phyloP scores from a whole-genome alignment of 2,113 vertebrate species.

The Hucho hucho region DNA sequence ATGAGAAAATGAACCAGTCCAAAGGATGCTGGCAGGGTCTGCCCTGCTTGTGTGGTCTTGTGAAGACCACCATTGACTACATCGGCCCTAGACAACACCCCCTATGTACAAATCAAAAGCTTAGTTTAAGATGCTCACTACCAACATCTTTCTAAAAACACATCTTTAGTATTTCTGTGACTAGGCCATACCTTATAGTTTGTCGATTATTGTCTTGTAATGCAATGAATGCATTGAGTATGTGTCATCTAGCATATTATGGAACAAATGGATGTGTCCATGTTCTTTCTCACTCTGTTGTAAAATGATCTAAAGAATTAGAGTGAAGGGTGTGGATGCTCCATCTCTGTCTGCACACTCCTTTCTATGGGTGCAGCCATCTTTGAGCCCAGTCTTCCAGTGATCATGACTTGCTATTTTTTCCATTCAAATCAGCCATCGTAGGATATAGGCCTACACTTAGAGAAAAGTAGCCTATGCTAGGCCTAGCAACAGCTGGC shows the following conservation, averaged over 20 bases:
- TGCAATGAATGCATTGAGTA: no score
- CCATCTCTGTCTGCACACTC: neutral
- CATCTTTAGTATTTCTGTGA: no score
- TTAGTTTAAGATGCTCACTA: neutral
- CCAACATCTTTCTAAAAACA: neutral
- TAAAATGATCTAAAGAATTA: constrained; percentile 46
- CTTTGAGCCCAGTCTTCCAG: constrained; percentile 46
- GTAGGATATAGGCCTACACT: neutral
- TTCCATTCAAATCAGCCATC: neutral
- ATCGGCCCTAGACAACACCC: neutral
- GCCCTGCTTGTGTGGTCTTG: constrained; percentile 18
- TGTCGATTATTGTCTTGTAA: no score
- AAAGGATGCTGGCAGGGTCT: constrained; percentile 27
- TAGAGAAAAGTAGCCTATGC: neutral
- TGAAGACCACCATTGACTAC: constrained; percentile 38
- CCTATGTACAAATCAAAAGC: constrained; percentile 8
- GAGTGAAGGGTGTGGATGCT: constrained; percentile 47
- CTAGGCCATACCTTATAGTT: no score
- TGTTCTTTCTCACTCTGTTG: constrained; percentile 24
- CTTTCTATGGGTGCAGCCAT: constrained; percentile 57
- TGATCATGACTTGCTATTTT: constrained; percentile 70
- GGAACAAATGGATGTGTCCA: constrained; percentile 6
- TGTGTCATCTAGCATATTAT: constrained; percentile 28
- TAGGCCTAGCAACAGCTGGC: neutral
- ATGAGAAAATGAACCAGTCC: constrained; percentile 37